A percentile compares a stretch with the other conserved stretches of the same genome.
Conservation (phyloP, 2,797 vertebrate species). For the Coreius guichenoti region DNA sequence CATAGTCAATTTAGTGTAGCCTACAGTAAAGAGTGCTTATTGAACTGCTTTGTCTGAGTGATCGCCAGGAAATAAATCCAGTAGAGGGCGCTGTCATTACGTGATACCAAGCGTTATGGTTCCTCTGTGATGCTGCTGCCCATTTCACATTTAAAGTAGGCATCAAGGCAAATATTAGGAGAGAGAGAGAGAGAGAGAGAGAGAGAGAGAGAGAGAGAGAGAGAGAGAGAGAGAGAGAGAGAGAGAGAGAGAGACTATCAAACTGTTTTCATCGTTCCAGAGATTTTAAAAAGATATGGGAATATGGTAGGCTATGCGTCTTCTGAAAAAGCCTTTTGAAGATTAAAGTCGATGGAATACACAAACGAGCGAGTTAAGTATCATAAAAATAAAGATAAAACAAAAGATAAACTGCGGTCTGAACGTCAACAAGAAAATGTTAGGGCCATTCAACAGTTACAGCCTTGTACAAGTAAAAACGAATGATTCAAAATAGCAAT, state of each 20-base stretch:
- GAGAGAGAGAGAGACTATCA: slow-evolving; percentile 1
- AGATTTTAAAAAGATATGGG: slow-evolving; percentile 25
- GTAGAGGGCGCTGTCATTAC: slow-evolving; percentile 58
- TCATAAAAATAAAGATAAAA: background rate
- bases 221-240: slow-evolving; percentile 8
- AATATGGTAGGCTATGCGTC: slow-evolving; percentile 4
- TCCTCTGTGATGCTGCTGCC: slow-evolving; percentile 39
- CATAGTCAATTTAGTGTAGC: background rate
- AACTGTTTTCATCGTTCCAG: slow-evolving; percentile 20
- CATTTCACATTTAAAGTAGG: slow-evolving; percentile 51
- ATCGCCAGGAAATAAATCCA: slow-evolving; percentile 10
- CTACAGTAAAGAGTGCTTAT: background rate
- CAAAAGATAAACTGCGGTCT: background rate
- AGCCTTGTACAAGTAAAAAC: background rate
- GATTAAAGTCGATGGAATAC: background rate
- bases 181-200: background rate
- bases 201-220: background rate
- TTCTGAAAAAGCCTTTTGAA: background rate
- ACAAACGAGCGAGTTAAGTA: slow-evolving; percentile 3
- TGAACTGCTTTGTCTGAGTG: slow-evolving; percentile 7
- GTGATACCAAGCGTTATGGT: background rate
- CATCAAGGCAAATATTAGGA: slow-evolving; percentile 43
- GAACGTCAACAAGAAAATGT: background rate
- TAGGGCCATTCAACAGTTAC: background rate
- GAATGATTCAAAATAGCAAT: background rate